Percentiles rank a stretch among this genome's conserved stretches.
phyloP scores from a whole-genome alignment of 2,888 invertebrate species.

The Acronicta leporina region DNA sequence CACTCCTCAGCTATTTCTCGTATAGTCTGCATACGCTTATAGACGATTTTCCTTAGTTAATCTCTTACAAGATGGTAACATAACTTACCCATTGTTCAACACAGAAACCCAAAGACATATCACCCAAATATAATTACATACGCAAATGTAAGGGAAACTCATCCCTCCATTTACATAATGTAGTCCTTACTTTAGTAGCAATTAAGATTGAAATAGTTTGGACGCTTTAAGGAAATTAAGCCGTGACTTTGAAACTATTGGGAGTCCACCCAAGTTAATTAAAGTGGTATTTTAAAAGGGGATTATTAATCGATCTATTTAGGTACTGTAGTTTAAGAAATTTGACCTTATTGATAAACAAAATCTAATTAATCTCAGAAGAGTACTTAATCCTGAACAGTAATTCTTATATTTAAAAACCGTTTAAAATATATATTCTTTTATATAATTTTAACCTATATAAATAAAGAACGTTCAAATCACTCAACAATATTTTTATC shows the following conservation, averaged over 20 bases:
- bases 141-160: slow-evolving; percentile 17
- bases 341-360: background rate
- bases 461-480: no score
- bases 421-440: no score
- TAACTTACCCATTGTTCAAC: background rate
- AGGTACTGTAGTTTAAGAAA: background rate
- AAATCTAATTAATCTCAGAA: no score
- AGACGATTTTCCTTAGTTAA: background rate
- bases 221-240: slow-evolving; percentile 27
- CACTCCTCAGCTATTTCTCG: no score
- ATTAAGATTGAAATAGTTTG: slow-evolving; percentile 53
- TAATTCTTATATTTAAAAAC: no score
- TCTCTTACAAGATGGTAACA: background rate
- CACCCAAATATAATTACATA: slow-evolving; percentile 26
- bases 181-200: slow-evolving; percentile 29
- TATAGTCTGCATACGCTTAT: no score
- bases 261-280: slow-evolving; percentile 23
- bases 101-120: slow-evolving; percentile 3
- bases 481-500: no score
- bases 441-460: no score
- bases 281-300: slow-evolving; percentile 18
- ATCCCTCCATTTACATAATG: slow-evolving; percentile 24
- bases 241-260: slow-evolving; percentile 27
- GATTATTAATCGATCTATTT: slow-evolving; percentile 4
- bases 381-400: no score